phyloP scores from a whole-genome alignment of 2,888 invertebrate genomes.

The Chrysomela aeneicollis region DNA sequence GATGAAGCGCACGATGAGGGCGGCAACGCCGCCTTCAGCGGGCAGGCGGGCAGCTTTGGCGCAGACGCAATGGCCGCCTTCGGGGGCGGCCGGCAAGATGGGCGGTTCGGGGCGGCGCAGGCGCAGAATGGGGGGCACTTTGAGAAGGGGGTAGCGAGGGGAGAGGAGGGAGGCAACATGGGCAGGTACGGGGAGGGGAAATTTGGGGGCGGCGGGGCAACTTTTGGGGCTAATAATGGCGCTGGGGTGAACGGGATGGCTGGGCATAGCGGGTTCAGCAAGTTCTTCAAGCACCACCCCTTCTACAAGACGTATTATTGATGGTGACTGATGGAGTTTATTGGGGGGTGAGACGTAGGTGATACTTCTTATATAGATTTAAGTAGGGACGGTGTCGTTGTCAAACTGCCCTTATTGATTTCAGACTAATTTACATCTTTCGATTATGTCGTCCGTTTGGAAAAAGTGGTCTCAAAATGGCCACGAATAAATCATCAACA shows the following conservation, averaged over 20 bases:
- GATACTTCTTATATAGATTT: background rate
- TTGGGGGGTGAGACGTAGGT: background rate
- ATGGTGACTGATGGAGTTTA: background rate
- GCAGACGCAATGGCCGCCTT: slow-evolving; percentile 68
- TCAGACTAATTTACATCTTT: too few species aligned
- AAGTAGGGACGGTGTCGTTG: too few species aligned
- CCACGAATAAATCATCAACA: too few species aligned
- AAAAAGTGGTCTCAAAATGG: too few species aligned
- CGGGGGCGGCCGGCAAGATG: slow-evolving; percentile 68
- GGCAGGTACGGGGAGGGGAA: slow-evolving; percentile 68
- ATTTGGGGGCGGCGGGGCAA: slow-evolving; percentile 66
- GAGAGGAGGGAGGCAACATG: slow-evolving; percentile 68
- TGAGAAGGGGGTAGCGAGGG: slow-evolving; percentile 64
- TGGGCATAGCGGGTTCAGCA: slow-evolving; percentile 68
- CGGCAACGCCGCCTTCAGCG: slow-evolving; percentile 66
- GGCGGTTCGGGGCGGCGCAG: slow-evolving; percentile 65
- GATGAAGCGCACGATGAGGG: slow-evolving; percentile 72
- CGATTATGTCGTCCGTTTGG: too few species aligned
- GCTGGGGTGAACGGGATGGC: slow-evolving; percentile 68
- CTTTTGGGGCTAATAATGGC: slow-evolving; percentile 68
- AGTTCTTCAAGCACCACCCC: slow-evolving; percentile 66
- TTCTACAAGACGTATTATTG: slow-evolving; percentile 53
- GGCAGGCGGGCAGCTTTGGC: slow-evolving; percentile 67
- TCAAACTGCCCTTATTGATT: too few species aligned
- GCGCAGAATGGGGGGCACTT: slow-evolving; percentile 69